Percentiles rank a stretch among this genome's conserved stretches.
Evolutionary conservation across 2,888 invertebrate genomes (phyloP).

Genomic region (Alviniconcha strummeri): DNA sequence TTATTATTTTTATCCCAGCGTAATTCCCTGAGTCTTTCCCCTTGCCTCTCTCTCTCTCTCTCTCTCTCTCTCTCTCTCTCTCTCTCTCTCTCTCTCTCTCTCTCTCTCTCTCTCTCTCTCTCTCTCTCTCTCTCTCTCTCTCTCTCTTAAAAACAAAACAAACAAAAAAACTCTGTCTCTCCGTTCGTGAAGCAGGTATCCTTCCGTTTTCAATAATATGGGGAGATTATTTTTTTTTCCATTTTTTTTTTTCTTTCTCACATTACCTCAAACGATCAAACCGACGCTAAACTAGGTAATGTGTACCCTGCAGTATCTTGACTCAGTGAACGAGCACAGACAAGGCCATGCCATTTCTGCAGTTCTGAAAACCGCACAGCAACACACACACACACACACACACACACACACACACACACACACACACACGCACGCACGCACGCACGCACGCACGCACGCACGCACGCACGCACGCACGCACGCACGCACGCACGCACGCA

Average conservation of each 20-base stretch:
- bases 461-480: background rate
- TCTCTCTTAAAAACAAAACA: background rate
- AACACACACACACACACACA: too few species aligned
- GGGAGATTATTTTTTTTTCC: too few species aligned
- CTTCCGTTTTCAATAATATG: too few species aligned
- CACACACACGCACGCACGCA: background rate
- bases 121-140: background rate
- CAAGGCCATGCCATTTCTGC: too few species aligned
- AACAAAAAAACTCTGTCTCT: background rate
- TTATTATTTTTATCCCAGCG: background rate
- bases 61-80: background rate
- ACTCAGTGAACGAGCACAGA: too few species aligned
- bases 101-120: background rate
- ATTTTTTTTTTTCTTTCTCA: too few species aligned
- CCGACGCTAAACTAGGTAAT: too few species aligned
- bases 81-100: background rate
- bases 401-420: background rate
- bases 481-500: background rate
- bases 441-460: background rate
- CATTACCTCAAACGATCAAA: too few species aligned
- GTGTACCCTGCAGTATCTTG: too few species aligned
- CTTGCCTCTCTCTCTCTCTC: conserved; percentile 7
- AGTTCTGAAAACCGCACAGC: too few species aligned
- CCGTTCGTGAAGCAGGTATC: background rate
- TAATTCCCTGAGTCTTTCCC: conserved; percentile 3